Base-by-base conservation (phyloP, 2,113 vertebrate species). In the Atherinomorus stipes region DNA sequence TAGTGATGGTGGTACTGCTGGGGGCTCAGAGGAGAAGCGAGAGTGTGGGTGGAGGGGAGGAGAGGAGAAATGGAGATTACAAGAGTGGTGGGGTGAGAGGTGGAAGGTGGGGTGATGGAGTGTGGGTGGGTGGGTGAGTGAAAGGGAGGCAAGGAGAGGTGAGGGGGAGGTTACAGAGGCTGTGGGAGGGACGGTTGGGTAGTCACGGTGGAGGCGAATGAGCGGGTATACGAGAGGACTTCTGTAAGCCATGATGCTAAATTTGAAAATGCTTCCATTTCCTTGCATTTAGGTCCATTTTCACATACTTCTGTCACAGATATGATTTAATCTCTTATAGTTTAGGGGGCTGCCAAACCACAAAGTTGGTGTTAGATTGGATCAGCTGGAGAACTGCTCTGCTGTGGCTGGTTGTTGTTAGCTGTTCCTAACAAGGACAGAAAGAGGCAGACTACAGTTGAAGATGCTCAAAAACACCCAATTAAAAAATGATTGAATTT, bases 31-130 rank as follows among this genome's bases (percentile, higher is more conserved):
- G 73, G 83, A 80, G 84, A 83, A 80, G 82, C 83, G 77, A 74
- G 80, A 85, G 88, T 81, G 83, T 87, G 90, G 88, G 90, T 87
- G 88, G 89, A 86, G 88, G 88, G 81, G 86, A 84, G 87, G 67
- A 72, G 72, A 80, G 64, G 21, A 81, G 81, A 74, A n/a, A n/a
- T n/a, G 49, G 62, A 80, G 81, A 81, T 84, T 84, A 84, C 74
- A 68, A 86, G 86, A 84, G 87, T 79, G 82, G 80, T 81, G 86
- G 87, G 89, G 90, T 86, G 88, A 91, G 89, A 89, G 87, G 83
- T 86, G 87, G 85, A 85, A 38, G 75, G 78, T 80, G 74, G 86
- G 85, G 91, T 86, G 88, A 87, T 75, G 76, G 75, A 81, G 88
- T 81, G 90, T 88, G 89, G 87, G 90, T 88, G 90, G 87, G 84